phyloP scores from a whole-genome alignment of 2,113 vertebrate genomes.

The Proteles cristata region DNA sequence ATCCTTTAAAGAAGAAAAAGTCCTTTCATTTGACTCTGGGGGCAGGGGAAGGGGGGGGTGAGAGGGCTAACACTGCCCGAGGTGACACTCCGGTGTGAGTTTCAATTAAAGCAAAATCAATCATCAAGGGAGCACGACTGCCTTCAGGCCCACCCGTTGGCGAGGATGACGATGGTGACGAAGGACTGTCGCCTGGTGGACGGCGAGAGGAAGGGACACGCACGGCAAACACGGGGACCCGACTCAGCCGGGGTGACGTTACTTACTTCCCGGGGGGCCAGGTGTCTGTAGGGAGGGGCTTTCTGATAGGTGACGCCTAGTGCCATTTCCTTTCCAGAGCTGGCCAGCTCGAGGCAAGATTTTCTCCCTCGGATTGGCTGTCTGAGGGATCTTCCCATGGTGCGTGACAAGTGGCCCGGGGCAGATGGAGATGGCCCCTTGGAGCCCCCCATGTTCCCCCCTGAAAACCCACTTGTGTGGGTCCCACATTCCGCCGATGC shows the following conservation, averaged over 20 bases:
- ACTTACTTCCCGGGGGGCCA: neutral
- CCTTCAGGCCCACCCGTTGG: accelerated
- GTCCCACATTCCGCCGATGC: accelerated
- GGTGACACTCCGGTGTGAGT: neutral
- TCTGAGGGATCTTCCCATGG: neutral
- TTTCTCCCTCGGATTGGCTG: neutral
- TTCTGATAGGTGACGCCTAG: accelerated
- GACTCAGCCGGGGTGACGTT: accelerated
- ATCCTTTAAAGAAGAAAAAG: neutral
- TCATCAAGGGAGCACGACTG: neutral
- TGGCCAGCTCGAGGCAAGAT: accelerated
- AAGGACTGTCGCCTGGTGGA: accelerated
- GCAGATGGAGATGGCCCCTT: accelerated
- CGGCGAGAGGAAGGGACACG: neutral
- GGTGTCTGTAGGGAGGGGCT: neutral
- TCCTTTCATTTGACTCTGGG: accelerated
- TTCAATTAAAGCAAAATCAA: accelerated
- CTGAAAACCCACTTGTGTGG: accelerated
- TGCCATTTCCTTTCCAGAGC: neutral
- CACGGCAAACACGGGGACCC: accelerated
- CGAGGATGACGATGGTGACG: neutral
- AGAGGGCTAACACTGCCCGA: neutral
- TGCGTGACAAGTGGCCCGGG: neutral
- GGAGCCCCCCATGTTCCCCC: neutral
- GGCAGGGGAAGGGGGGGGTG: neutral